These are phyloP conservation scores for Torymus tubicola DNA, from an alignment of 2,888 invertebrate genomes.

Conservation along the genomic window DNA sequence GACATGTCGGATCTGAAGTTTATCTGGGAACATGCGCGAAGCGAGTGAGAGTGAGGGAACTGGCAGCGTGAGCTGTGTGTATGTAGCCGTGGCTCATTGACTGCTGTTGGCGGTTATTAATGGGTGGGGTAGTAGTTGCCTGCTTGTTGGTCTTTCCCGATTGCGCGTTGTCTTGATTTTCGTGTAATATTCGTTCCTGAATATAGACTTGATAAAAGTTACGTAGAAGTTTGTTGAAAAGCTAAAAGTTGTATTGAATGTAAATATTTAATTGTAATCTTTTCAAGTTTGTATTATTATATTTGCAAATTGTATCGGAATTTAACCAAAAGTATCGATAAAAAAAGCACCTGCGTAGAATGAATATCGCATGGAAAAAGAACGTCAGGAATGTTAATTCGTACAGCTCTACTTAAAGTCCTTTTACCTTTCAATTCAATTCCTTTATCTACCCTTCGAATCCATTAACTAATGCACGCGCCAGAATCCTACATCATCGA, in stretches of 20 bases:
- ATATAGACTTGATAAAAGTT: no score
- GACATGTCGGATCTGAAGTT: conserved; percentile 47
- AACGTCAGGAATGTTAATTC: no score
- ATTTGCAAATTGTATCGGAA: no score
- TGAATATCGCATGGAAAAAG: no score
- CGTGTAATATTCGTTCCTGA: no score
- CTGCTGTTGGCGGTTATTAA: conserved; percentile 8
- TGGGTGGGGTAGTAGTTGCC: conserved; percentile 1
- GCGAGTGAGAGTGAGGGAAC: conserved; percentile 2
- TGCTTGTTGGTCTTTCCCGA: not conserved
- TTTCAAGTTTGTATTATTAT: no score
- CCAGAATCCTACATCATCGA: not conserved
- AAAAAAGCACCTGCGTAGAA: no score
- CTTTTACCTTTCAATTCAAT: conserved; percentile 12
- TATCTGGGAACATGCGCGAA: conserved; percentile 23
- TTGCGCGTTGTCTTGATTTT: no score
- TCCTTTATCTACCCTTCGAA: conserved; percentile 7
- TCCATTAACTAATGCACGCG: conserved; percentile 34
- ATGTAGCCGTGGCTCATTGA: not conserved
- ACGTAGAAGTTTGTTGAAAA: no score
- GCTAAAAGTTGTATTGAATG: no score
- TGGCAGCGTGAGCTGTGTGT: not conserved
- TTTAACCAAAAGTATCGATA: no score
- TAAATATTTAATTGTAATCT: no score
- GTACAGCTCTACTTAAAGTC: not conserved